Evolutionary conservation across 2,888 invertebrate species (phyloP), one percentile per base, ranked within the genome.

Genomic region (Camponotus fellah): DNA sequence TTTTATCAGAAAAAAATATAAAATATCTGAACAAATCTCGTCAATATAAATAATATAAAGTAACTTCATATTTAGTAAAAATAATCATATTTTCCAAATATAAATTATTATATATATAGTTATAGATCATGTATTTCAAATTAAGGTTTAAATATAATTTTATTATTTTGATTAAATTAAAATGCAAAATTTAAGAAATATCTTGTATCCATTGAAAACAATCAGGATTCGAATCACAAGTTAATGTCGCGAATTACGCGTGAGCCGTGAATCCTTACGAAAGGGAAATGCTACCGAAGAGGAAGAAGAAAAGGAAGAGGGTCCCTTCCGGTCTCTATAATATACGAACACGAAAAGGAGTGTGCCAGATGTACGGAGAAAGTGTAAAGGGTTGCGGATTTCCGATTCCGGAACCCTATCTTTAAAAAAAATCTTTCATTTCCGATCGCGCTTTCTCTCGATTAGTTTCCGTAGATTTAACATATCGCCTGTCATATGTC

Each of bases 321-420:
- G 90, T 88, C 90, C n/a, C 53, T 90, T 90, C 90, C 87, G 71
- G 79, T 72, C 79, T 66, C 74, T 60, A 46, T 49, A 53, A 53
- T 53, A 53, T 3, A 79, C 32, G 49, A 34, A 82, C 56, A 66
- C 64, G 62, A 83, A 81, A 74, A 80, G 66, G 81, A 89, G 71
- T 66, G 81, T 83, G 88, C 89, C 91, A 90, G 88, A 90, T 89
- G 90, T 75, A 88, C 37, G 60, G 82, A 80, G 84, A 82, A 85
- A 85, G 71, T 74, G 66, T 69, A 85, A 84, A 84, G 83, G 89
- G 89, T 86, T 88, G 89, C 89, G 88, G 89, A 90, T 90, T 90
- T 90, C 90, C 86, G 89, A 90, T 89, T 37, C 62, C 87, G 72
- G 76, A 85, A 81, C 75, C 62, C 62, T 75, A 77, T 72, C 72